Conservation (phyloP, 2,888 invertebrate species). For the Priocnemis perturbator region DNA sequence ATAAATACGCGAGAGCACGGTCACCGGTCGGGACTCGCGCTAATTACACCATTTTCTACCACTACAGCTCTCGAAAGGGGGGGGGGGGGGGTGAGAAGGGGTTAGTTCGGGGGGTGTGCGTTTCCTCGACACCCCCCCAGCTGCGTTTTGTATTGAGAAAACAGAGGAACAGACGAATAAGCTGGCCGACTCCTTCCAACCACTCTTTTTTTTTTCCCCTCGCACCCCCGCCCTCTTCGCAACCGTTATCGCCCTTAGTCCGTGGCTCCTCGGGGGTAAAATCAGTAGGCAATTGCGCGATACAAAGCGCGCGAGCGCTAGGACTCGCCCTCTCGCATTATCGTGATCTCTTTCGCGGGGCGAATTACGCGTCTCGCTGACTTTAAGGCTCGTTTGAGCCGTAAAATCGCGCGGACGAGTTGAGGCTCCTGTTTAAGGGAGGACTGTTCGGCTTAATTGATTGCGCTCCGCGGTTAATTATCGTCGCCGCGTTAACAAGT, state of each 20-base stretch:
- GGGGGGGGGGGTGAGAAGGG: too few relatives aligned
- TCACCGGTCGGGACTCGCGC: slow-evolving; percentile 39
- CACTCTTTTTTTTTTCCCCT: slow-evolving; percentile 18
- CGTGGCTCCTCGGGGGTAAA: slow-evolving; percentile 22
- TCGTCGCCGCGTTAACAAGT: too few relatives aligned
- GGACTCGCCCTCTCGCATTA: too few relatives aligned
- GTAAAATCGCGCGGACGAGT: too few relatives aligned
- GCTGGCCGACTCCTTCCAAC: slow-evolving; percentile 23
- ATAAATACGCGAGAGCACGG: neutral
- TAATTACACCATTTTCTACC: slow-evolving; percentile 57
- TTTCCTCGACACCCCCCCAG: neutral
- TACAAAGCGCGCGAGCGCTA: neutral
- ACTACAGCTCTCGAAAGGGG: slow-evolving; percentile 37
- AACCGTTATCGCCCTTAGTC: slow-evolving; percentile 8
- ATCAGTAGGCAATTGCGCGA: slow-evolving; percentile 18
- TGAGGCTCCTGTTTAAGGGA: too few relatives aligned
- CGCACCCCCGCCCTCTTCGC: neutral
- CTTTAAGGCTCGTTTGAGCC: too few relatives aligned
- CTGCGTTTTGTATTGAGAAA: slow-evolving; percentile 21
- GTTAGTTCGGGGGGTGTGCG: neutral
- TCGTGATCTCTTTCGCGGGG: too few relatives aligned
- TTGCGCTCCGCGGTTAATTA: too few relatives aligned
- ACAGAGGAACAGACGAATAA: neutral
- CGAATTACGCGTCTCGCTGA: too few relatives aligned
- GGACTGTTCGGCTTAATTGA: too few relatives aligned